Conservation (phyloP, 2,888 invertebrate genomes). For the Chrysomela aeneicollis region DNA sequence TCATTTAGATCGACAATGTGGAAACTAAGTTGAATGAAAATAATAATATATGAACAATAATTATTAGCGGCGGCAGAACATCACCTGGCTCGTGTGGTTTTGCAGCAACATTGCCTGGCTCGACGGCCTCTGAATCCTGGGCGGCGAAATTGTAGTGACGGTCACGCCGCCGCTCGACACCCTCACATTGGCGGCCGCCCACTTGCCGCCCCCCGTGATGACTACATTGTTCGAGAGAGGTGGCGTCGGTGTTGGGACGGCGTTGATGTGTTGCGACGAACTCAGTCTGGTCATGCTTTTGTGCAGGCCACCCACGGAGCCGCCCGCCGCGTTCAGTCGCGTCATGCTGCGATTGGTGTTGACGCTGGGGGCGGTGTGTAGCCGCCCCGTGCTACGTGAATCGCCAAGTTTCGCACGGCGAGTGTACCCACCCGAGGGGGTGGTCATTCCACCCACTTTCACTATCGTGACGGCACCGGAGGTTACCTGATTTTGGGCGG, state of each 20-base stretch:
- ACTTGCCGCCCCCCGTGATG: constrained; percentile 64
- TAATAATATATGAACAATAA: no score
- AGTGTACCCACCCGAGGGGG: constrained; percentile 63
- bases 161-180: constrained; percentile 69
- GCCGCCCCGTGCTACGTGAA: constrained; percentile 77
- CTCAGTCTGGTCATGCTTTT: constrained; percentile 85
- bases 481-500: constrained; percentile 66
- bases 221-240: constrained; percentile 64
- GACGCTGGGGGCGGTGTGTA: constrained; percentile 74
- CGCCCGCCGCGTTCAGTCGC: constrained; percentile 76
- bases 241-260: constrained; percentile 52
- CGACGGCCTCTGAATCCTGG: constrained; percentile 62
- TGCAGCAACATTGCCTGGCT: constrained; percentile 65
- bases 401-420: constrained; percentile 74
- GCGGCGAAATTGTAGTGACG: constrained; percentile 70
- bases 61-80: no score
- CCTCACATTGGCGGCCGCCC: constrained; percentile 63
- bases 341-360: constrained; percentile 83
- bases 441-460: constrained; percentile 69
- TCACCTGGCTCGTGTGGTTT: constrained; percentile 54
- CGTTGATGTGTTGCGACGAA: constrained; percentile 75
- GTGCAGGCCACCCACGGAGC: constrained; percentile 78
- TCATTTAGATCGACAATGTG: no score
- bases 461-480: constrained; percentile 83
- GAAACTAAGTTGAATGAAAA: no score